Conservation (phyloP, 2,888 invertebrate genomes). For the Byasa hedistus region DNA sequence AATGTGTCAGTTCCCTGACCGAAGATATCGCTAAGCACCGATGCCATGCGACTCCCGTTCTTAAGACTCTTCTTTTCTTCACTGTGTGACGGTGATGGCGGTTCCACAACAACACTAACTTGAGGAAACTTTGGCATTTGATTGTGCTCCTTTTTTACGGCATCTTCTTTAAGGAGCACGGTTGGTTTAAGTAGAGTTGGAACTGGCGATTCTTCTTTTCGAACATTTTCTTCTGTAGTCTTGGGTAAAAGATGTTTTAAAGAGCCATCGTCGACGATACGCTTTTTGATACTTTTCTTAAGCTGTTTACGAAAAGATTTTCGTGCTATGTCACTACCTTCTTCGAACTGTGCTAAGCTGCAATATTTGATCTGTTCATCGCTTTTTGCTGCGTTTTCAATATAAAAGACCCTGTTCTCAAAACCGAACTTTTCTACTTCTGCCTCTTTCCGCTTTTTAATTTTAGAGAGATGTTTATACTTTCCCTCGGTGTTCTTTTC, state of each 20-base stretch:
- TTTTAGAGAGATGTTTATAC: constrained; percentile 76
- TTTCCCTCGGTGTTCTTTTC: constrained; percentile 81
- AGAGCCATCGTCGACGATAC: constrained; percentile 52
- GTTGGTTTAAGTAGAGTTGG: constrained; percentile 33
- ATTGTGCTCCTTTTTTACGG: constrained; percentile 29
- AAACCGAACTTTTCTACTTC: constrained; percentile 83
- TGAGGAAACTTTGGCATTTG: constrained; percentile 74
- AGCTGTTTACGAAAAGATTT: constrained; percentile 84
- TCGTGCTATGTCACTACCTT: constrained; percentile 90
- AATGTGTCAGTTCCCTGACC: constrained; percentile 69
- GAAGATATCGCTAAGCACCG: constrained; percentile 69
- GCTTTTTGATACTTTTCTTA: constrained; percentile 70
- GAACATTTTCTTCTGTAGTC: constrained; percentile 54
- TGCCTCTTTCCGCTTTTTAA: constrained; percentile 64
- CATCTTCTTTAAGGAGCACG: constrained; percentile 29
- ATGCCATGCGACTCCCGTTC: constrained; percentile 69
- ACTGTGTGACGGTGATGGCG: constrained; percentile 85
- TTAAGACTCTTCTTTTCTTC: constrained; percentile 77
- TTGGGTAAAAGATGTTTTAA: constrained; percentile 60
- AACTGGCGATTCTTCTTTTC: constrained; percentile 43
- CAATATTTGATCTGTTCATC: constrained; percentile 85
- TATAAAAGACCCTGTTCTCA: constrained; percentile 85
- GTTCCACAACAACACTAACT: constrained; percentile 87
- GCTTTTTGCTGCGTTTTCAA: constrained; percentile 69
- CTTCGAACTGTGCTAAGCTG: constrained; percentile 89